A percentile compares a stretch with the other conserved stretches of the same genome.
phyloP scores from a whole-genome alignment of 2,888 invertebrate species.

The Ctenicera cuprea region DNA sequence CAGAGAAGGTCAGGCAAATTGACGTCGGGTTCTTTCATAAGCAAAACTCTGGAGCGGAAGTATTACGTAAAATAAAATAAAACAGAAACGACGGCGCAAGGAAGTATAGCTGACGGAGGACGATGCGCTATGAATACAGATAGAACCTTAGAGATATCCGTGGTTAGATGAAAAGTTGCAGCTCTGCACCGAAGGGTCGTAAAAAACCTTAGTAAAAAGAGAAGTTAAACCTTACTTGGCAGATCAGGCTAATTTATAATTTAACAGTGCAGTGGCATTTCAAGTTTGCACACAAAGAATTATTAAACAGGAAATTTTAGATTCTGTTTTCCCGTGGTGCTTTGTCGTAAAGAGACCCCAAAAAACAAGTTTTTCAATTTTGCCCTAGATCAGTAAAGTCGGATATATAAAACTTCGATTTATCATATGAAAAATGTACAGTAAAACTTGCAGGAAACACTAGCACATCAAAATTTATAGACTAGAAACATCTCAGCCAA shows the following conservation, averaged over 20 bases:
- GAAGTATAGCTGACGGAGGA: constrained; percentile 46
- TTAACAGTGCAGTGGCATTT: constrained; percentile 9
- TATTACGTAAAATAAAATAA: constrained; percentile 34
- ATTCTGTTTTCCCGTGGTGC: neutral
- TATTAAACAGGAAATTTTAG: neutral
- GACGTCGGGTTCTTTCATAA: constrained; percentile 18
- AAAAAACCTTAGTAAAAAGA: constrained; percentile 53
- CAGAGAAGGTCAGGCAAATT: constrained; percentile 12
- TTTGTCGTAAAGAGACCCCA: too few relatives aligned
- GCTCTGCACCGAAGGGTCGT: constrained; percentile 61
- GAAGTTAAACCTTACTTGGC: constrained; percentile 44
- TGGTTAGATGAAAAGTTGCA: constrained; percentile 63
- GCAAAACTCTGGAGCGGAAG: neutral
- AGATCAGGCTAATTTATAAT: constrained; percentile 40
- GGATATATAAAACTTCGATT: too few relatives aligned
- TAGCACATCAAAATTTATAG: too few relatives aligned
- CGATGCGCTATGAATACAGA: constrained; percentile 63
- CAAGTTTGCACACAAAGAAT: neutral
- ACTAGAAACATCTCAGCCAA: neutral
- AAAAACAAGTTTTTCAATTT: too few relatives aligned
- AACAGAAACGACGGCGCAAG: constrained; percentile 27
- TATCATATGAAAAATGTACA: too few relatives aligned
- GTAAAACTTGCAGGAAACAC: too few relatives aligned
- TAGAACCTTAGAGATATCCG: constrained; percentile 64
- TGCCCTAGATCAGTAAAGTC: too few relatives aligned